These are phyloP conservation scores for Calliopsis andreniformis DNA, from an alignment of 1,140 invertebrate species.

Conservation along the genomic window DNA sequence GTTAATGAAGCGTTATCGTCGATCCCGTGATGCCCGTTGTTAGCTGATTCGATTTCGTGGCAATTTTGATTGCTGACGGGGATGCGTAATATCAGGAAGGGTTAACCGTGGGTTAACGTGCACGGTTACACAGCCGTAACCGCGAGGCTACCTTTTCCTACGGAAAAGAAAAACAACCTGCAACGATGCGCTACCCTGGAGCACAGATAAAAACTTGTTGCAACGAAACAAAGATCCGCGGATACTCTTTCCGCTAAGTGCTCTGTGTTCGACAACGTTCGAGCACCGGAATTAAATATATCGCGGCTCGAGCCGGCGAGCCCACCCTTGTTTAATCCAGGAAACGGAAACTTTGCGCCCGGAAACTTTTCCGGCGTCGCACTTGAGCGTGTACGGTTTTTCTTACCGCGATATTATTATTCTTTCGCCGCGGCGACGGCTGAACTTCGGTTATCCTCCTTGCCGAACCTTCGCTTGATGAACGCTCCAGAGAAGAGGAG, in stretches of 20 bases:
- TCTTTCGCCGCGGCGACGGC: constrained; percentile 9
- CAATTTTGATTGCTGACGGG: constrained; percentile 13
- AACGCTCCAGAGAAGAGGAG: constrained; percentile 22
- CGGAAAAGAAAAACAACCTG: neutral
- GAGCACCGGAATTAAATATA: constrained; percentile 20
- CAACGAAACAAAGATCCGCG: neutral
- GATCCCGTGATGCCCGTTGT: constrained; percentile 6
- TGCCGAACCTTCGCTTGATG: constrained; percentile 38
- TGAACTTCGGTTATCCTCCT: constrained; percentile 29
- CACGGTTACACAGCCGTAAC: too few species aligned
- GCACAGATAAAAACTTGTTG: neutral
- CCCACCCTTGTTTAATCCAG: too few species aligned
- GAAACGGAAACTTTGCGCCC: neutral
- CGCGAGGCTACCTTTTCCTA: too few species aligned
- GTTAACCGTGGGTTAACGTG: too few species aligned
- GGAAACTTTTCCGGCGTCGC: constrained; percentile 22
- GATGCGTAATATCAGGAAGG: too few species aligned
- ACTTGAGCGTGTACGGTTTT: constrained; percentile 23
- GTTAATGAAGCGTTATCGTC: constrained; percentile 25
- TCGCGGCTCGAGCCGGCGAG: neutral
- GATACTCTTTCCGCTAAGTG: neutral
- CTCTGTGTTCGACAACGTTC: neutral
- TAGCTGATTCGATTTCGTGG: constrained; percentile 17
- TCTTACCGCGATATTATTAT: constrained; percentile 36
- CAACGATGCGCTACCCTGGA: neutral